Evolutionary conservation across 2,113 vertebrate genomes (phyloP).

Genomic region (Campylomormyrus tamandua): DNA sequence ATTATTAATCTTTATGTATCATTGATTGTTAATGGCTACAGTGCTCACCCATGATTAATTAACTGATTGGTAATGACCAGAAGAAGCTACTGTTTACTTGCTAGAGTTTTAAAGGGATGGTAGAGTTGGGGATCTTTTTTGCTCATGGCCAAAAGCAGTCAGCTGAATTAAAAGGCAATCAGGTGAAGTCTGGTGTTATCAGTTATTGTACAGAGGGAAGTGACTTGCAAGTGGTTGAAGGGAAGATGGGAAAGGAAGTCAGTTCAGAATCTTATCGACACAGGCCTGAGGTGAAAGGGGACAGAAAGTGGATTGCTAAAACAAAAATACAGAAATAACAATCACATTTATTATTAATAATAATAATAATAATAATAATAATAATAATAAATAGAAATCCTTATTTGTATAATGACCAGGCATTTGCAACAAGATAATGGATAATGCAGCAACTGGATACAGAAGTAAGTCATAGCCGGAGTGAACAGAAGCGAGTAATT

Average conservation of each 20-base stretch:
- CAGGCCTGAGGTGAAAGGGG: neutral
- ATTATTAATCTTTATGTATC: slow-evolving; percentile 21
- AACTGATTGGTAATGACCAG: neutral
- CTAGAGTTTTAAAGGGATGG: neutral
- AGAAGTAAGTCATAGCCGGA: neutral
- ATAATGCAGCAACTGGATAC: neutral
- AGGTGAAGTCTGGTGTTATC: slow-evolving; percentile 1
- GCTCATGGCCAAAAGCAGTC: neutral
- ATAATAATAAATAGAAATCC: neutral
- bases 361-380: neutral
- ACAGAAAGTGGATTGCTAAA: neutral
- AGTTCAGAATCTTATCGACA: neutral
- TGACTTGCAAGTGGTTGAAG: neutral
- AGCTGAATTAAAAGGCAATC: slow-evolving; percentile 17
- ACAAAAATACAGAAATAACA: neutral
- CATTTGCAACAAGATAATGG: neutral
- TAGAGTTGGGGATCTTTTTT: neutral
- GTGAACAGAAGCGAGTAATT: neutral
- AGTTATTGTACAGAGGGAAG: neutral
- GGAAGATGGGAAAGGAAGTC: neutral
- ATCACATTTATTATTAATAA: neutral
- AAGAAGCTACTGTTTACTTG: neutral
- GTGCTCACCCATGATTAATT: slow-evolving; percentile 15
- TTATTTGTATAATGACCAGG: neutral
- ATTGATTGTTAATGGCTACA: slow-evolving; percentile 20